These are phyloP conservation scores for Danio albolineatus DNA, from an alignment of 2,797 vertebrate genomes.

Conservation along the genomic window DNA sequence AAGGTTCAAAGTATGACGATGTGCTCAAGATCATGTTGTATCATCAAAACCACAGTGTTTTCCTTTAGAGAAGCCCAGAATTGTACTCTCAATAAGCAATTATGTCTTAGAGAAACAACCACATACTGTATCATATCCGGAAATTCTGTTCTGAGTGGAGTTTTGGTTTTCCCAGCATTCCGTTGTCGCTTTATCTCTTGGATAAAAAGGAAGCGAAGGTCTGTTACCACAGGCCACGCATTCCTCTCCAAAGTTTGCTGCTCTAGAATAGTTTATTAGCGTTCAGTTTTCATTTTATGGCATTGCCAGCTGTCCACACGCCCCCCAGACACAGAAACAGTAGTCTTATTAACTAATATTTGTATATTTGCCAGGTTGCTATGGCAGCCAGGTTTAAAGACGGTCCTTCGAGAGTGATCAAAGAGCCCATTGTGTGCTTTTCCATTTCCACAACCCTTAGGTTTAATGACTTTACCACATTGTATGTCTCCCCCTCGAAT, in stretches of 20 bases:
- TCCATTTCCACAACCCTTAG: slow-evolving; percentile 40
- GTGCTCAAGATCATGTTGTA: neutral
- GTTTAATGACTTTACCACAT: slow-evolving; percentile 61
- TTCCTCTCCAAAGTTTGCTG: slow-evolving; percentile 16
- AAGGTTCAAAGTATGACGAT: neutral
- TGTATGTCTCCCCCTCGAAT: neutral
- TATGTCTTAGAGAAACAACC: neutral
- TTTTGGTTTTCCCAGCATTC: neutral
- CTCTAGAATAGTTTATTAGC: slow-evolving; percentile 18
- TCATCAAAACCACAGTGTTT: slow-evolving; percentile 14
- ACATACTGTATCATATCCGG: neutral
- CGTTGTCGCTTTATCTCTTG: neutral
- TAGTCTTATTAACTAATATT: slow-evolving; percentile 12
- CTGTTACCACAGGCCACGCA: slow-evolving; percentile 19
- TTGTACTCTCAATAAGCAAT: neutral
- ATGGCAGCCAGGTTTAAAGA: slow-evolving; percentile 50
- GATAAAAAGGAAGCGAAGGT: slow-evolving; percentile 18
- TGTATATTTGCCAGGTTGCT: slow-evolving; percentile 46
- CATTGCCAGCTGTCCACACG: slow-evolving; percentile 41
- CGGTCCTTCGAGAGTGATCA: slow-evolving; percentile 2
- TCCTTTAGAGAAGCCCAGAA: neutral
- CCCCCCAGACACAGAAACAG: too few species aligned
- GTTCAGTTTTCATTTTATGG: slow-evolving; percentile 25
- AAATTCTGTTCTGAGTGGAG: neutral
- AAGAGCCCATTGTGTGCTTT: slow-evolving; percentile 44